Conservation (phyloP, 1,140 invertebrate species). For the Macrotrachela quadricornifera region DNA sequence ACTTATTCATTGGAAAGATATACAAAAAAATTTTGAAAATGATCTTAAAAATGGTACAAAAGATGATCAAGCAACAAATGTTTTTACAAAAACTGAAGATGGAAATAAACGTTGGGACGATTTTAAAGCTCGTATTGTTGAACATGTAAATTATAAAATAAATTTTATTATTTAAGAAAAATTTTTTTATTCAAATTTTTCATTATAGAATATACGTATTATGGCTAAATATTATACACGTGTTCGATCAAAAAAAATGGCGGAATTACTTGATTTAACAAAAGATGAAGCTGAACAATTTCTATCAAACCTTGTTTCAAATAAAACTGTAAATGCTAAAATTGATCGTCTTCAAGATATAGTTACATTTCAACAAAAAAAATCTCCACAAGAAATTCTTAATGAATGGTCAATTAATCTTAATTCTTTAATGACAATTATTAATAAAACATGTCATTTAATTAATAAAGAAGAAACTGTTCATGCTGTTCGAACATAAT, state of each 20-base stretch:
- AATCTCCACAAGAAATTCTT: slow-evolving; percentile 76
- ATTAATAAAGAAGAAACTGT: slow-evolving; percentile 96
- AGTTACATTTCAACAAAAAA: slow-evolving; percentile 48
- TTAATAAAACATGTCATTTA: slow-evolving; percentile 90
- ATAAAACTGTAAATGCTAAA: slow-evolving; percentile 67
- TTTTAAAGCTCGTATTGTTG: slow-evolving; percentile 72
- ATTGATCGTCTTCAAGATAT: slow-evolving; percentile 75
- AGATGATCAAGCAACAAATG: slow-evolving; percentile 40
- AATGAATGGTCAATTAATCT: slow-evolving; percentile 86
- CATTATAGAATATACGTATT: slow-evolving; percentile 74
- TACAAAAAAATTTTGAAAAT: slow-evolving; percentile 62
- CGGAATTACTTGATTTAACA: slow-evolving; percentile 66
- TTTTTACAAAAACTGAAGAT: slow-evolving; percentile 39
- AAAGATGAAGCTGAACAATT: slow-evolving; percentile 78
- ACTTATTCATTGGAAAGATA: slow-evolving; percentile 71
- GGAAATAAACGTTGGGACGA: slow-evolving; percentile 75
- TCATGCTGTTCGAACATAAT: slow-evolving; percentile 30
- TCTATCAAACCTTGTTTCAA: slow-evolving; percentile 76
- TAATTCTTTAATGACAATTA: slow-evolving; percentile 71
- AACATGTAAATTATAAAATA: slow-evolving; percentile 71
- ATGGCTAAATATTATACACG: slow-evolving; percentile 97
- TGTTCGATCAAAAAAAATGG: slow-evolving; percentile 69
- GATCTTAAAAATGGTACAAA: slow-evolving; percentile 37
- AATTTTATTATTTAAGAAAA: no score
- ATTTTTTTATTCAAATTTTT: no score